Evolutionary conservation across 2,797 vertebrate species (phyloP).

Genomic region (Rhodeus uyekii): DNA sequence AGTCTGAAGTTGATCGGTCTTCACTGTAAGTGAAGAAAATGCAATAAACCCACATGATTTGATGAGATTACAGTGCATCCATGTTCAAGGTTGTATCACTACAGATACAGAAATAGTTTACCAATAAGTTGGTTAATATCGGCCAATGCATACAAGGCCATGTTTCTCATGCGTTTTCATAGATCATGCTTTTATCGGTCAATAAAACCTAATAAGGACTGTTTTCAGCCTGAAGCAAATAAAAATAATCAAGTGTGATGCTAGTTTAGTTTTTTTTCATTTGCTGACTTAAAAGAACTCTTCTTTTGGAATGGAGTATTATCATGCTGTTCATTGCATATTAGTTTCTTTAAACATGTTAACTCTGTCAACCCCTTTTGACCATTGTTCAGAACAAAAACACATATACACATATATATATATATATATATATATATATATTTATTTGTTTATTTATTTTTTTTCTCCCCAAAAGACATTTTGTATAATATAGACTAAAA

Average conservation of each 20-base stretch:
- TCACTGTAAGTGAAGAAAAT: constrained; percentile 80
- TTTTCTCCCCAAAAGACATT: no score
- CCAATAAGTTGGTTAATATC: no score
- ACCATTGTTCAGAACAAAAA: no score
- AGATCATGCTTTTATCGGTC: background rate
- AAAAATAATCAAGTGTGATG: background rate
- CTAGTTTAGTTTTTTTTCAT: background rate
- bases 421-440: no score
- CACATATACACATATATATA: no score
- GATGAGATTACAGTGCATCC: background rate
- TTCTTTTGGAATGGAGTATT: background rate
- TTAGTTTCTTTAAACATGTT: background rate
- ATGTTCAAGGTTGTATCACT: background rate
- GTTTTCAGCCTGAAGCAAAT: background rate
- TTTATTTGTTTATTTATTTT: no score
- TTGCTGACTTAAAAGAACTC: background rate
- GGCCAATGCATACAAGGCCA: background rate
- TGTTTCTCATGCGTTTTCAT: background rate
- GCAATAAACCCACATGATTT: constrained; percentile 45
- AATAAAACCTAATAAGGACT: background rate
- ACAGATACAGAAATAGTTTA: background rate
- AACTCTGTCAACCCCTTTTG: background rate
- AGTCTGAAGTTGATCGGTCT: constrained; percentile 96
- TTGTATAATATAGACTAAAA: background rate
- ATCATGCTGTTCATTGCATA: background rate